Conservation (phyloP, 2,113 vertebrate genomes). For the Ciconia maguari region DNA sequence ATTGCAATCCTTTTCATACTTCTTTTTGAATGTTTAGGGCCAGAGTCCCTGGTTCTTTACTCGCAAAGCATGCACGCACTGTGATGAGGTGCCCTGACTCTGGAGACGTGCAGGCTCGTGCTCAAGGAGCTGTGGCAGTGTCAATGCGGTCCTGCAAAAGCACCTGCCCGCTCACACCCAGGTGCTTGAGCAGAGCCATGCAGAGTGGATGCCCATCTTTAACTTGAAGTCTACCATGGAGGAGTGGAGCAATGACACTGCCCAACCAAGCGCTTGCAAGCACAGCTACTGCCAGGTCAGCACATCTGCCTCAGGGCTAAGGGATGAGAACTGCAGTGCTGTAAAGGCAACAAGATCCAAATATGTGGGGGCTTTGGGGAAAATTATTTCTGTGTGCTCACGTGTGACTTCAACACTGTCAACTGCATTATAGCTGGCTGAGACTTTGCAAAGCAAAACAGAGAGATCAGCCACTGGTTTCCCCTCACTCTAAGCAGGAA, state of each 20-base stretch:
- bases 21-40: not conserved
- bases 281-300: not conserved
- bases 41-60: not conserved
- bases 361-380: accelerated
- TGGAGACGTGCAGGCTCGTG: accelerated
- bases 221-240: accelerated
- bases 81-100: not conserved
- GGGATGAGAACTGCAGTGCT: not conserved
- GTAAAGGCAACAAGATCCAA: not conserved
- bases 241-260: accelerated
- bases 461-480: not conserved
- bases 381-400: not conserved
- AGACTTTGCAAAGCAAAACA: not conserved
- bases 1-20: not conserved
- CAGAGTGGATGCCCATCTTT: not conserved
- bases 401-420: not conserved
- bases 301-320: accelerated
- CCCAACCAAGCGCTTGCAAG: accelerated
- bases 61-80: not conserved
- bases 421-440: not conserved
- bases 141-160: not conserved
- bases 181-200: not conserved
- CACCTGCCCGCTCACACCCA: not conserved
- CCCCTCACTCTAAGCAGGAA: not conserved
- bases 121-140: not conserved